Percentiles rank a stretch among this genome's conserved stretches.
Evolutionary conservation across 2,888 invertebrate species (phyloP).

Genomic region (Diadegma fenestrale): DNA sequence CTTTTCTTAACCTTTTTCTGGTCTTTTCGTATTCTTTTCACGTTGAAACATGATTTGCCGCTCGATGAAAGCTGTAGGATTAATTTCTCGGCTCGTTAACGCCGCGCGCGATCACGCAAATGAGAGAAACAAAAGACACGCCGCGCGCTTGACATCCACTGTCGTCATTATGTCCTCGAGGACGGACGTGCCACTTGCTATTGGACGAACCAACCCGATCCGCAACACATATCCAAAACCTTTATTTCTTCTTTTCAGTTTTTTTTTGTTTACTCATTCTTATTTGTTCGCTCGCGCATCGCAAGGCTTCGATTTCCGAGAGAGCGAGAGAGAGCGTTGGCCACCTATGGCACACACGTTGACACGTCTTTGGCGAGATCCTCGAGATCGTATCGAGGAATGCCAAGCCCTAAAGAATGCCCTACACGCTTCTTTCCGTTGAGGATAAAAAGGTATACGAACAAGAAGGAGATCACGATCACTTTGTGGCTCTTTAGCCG

Average conservation of each 20-base stretch:
- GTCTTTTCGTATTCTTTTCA: constrained; percentile 57
- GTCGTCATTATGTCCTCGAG: constrained; percentile 31
- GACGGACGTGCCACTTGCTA: constrained; percentile 38
- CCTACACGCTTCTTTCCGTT: constrained; percentile 63
- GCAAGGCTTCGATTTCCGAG: background rate
- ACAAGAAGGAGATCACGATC: constrained; percentile 41
- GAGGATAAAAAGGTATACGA: constrained; percentile 19
- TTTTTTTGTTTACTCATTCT: background rate
- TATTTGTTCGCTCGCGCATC: background rate
- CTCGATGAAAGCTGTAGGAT: constrained; percentile 45
- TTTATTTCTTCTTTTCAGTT: background rate
- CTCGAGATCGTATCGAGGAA: constrained; percentile 66
- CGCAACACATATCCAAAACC: background rate
- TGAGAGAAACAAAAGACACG: background rate
- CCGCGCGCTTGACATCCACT: constrained; percentile 29
- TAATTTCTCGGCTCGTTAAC: constrained; percentile 68
- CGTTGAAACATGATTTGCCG: constrained; percentile 50
- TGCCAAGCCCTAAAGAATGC: constrained; percentile 67
- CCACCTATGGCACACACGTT: constrained; percentile 50
- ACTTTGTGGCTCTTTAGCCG: constrained; percentile 57
- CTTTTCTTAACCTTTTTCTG: constrained; percentile 47
- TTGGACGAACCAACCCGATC: constrained; percentile 37
- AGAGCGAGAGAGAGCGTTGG: background rate
- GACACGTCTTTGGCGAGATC: constrained; percentile 55
- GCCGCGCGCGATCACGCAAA: background rate